These are phyloP conservation scores for Himalopsyche anomala DNA, from an alignment of 2,888 invertebrate species.

Conservation along the genomic window DNA sequence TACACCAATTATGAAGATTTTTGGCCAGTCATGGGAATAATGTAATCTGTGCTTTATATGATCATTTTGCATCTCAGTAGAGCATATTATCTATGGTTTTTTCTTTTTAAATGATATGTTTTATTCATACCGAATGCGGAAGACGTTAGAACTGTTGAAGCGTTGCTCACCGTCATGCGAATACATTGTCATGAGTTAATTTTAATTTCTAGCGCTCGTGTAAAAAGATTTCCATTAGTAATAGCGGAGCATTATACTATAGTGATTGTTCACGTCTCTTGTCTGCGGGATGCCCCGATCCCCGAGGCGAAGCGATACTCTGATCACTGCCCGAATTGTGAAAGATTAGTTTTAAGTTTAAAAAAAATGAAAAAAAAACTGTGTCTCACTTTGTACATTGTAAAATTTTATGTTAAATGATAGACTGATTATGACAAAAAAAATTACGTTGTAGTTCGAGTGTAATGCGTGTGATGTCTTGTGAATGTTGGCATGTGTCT, in stretches of 20 bases:
- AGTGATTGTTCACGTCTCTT: not conserved
- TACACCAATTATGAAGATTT: not conserved
- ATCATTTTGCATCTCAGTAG: not conserved
- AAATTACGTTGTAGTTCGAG: slow-evolving; percentile 12
- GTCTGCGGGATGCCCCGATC: not conserved
- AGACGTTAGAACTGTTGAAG: slow-evolving; percentile 19
- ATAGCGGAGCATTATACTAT: slow-evolving; percentile 48
- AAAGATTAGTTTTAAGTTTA: slow-evolving; percentile 52
- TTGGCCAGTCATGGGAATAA: slow-evolving; percentile 8
- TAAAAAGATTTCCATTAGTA: slow-evolving; percentile 58
- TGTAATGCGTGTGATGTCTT: slow-evolving; percentile 6
- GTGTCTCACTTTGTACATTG: slow-evolving; percentile 59
- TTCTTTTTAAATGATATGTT: not conserved
- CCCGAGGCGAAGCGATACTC: slow-evolving; percentile 15
- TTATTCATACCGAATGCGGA: slow-evolving; percentile 2
- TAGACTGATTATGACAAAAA: slow-evolving; percentile 62
- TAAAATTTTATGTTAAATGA: slow-evolving; percentile 61
- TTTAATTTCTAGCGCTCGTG: slow-evolving; percentile 48
- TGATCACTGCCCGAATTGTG: slow-evolving; percentile 57
- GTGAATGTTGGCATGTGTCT: not conserved
- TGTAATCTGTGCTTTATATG: not conserved
- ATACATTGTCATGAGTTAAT: slow-evolving; percentile 43
- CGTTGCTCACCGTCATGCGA: slow-evolving; percentile 23
- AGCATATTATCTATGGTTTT: not conserved
- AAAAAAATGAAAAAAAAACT: slow-evolving; percentile 11